These are phyloP conservation scores for Brachionus koreanus DNA, from an alignment of 1,140 invertebrate genomes.

Conservation along the genomic window DNA sequence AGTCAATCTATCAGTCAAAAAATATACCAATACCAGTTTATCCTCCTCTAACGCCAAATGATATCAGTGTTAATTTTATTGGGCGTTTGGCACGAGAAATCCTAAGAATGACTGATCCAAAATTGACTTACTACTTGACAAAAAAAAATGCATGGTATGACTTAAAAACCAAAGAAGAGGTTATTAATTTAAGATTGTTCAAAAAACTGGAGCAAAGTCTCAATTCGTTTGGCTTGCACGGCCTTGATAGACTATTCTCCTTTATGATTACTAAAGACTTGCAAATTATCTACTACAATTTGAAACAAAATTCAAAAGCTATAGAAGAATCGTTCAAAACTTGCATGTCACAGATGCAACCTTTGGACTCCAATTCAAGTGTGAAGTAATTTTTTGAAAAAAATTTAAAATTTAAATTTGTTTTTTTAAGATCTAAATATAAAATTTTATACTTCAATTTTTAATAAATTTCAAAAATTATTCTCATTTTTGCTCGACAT, in stretches of 20 bases:
- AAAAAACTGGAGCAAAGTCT: conserved; percentile 72
- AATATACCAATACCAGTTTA: conserved; percentile 70
- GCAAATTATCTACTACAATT: conserved; percentile 61
- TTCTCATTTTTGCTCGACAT: conserved; percentile 69
- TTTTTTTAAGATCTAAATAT: conserved; percentile 7
- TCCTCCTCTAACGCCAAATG: conserved; percentile 59
- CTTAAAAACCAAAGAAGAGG: conserved; percentile 72
- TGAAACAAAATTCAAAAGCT: conserved; percentile 62
- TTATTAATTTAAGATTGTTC: conserved; percentile 77
- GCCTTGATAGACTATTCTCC: conserved; percentile 78
- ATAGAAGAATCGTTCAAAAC: conserved; percentile 62
- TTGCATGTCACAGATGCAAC: conserved; percentile 54
- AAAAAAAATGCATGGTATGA: conserved; percentile 85
- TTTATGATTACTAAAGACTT: conserved; percentile 81
- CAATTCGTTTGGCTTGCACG: conserved; percentile 78
- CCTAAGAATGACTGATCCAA: conserved; percentile 79
- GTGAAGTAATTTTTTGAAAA: conserved; percentile 47
- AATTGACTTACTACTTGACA: conserved; percentile 77
- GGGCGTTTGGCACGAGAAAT: conserved; percentile 80
- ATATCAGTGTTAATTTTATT: conserved; percentile 79
- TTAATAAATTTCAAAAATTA: conserved; percentile 66
- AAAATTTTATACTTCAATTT: conserved; percentile 62
- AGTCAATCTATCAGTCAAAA: conserved; percentile 66
- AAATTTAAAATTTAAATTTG: background rate
- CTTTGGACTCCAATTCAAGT: conserved; percentile 56